Conservation (phyloP, 2,888 invertebrate genomes). For the Drosophila macrospina region DNA sequence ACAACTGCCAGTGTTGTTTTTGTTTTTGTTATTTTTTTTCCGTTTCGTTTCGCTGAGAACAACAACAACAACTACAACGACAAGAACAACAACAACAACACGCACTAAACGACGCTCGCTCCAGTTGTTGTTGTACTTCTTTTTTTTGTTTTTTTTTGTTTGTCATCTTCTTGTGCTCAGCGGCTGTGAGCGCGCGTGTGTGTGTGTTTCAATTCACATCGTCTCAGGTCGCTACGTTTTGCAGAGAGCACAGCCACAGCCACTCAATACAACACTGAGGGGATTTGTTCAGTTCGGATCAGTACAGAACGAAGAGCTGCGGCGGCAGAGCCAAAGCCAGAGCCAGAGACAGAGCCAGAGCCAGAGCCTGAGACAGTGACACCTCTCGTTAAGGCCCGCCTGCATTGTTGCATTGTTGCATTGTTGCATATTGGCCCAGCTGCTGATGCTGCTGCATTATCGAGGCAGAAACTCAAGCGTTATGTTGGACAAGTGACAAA, state of each 20-base stretch:
- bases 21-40: slow-evolving; percentile 36
- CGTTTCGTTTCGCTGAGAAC: background rate
- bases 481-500: slow-evolving; percentile 72
- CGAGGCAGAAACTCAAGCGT: slow-evolving; percentile 64
- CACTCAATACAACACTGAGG: slow-evolving; percentile 39
- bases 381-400: too few relatives aligned
- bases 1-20: slow-evolving; percentile 27
- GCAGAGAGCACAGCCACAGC: slow-evolving; percentile 19
- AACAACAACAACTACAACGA: slow-evolving; percentile 11
- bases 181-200: slow-evolving; percentile 1
- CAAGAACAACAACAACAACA: slow-evolving; percentile 21
- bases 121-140: slow-evolving; percentile 16
- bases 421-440: slow-evolving; percentile 29
- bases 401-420: background rate
- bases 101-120: slow-evolving; percentile 19
- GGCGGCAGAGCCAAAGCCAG: slow-evolving; percentile 43
- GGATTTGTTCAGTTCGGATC: slow-evolving; percentile 41
- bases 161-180: background rate
- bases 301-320: slow-evolving; percentile 56
- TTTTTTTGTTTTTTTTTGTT: slow-evolving; percentile 26
- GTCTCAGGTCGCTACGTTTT: background rate
- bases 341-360: background rate
- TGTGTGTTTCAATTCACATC: slow-evolving; percentile 19
- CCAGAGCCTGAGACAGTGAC: too few relatives aligned
- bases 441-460: slow-evolving; percentile 59